Base-by-base conservation (phyloP, 2,797 vertebrate species). In the Chaetophractus vellerosus region DNA sequence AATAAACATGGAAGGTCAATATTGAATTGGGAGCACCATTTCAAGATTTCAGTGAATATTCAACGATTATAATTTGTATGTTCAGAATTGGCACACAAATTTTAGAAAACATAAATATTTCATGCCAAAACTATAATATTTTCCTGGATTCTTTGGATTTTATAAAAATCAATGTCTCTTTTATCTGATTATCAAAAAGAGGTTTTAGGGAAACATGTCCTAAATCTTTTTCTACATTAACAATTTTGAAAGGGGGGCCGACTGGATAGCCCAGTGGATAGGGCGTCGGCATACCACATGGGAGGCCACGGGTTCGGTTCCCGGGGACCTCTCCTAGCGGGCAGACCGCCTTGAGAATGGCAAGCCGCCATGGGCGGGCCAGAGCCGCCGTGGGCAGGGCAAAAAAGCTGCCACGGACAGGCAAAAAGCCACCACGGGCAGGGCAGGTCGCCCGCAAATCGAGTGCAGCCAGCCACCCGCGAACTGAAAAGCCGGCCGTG, bases 21-120 rank as follows among this genome's bases (percentile, higher is more conserved):
- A 80, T 9, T 87, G 38, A 82, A 81, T 59, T 90, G 74, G 28
- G 8, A 80, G 14, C 11, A 90, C 5, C 0, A 80, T 71, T 88
- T 95, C 21, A 61, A 59, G 16, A 94, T 79, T 74, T 88, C 68
- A 90, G 16, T 57, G n/a, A 78, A 21, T 68, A 81, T 16, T 90
- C 38, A 63, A 66, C 16, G 4, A 16, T 76, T 36, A 38, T 68
- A 90, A 80, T 24, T 36, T 50, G 41, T 48, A 38, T 1, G 66
- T 80, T 55, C 41, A 52, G 7, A 72, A 15, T 91, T 45, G 33
- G 9, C 61, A 41, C 79, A 75, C 48, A 91, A 76, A 45, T 52
- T 76, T 57, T 61, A 38, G 76, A n/a, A 12, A 80, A 45, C 85
- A 69, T 84, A 45, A 26, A 11, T 10, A 69, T 33, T 36, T 76